phyloP scores from a whole-genome alignment of 2,113 vertebrate species.

The Pontoporia blainvillei region DNA sequence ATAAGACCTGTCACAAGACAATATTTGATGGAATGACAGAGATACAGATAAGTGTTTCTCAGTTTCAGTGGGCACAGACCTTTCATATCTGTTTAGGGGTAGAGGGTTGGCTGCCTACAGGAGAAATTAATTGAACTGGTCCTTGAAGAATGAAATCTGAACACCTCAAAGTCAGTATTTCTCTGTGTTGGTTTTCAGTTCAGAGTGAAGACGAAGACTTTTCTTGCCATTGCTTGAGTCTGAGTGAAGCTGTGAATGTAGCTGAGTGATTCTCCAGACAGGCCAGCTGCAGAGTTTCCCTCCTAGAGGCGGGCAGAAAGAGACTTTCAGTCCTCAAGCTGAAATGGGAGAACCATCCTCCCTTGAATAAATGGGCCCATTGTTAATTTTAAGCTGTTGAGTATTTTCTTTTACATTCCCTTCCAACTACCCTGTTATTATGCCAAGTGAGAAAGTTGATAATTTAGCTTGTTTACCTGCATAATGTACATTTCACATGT shows the following conservation, averaged over 20 bases:
- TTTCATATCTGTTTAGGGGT: background rate
- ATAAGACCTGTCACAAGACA: background rate
- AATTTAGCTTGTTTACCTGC: constrained; percentile 39
- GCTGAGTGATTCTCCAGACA: constrained; percentile 44
- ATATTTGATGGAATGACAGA: background rate
- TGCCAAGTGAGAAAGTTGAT: constrained; percentile 60
- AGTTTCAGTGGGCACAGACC: background rate
- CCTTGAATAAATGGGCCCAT: constrained; percentile 65
- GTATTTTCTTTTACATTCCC: constrained; percentile 62
- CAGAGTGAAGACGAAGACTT: background rate
- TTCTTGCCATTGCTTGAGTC: constrained; percentile 3
- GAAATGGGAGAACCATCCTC: constrained; percentile 51
- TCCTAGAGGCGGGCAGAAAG: constrained; percentile 25
- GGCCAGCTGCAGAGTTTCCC: constrained; percentile 36
- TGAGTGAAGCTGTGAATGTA: background rate
- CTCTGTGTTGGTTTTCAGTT: background rate
- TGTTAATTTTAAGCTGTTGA: constrained; percentile 59
- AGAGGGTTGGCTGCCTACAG: background rate
- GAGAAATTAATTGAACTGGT: background rate
- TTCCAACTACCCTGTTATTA: constrained; percentile 42
- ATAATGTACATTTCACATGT: constrained; percentile 51
- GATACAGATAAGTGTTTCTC: background rate
- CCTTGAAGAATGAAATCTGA: constrained; percentile 21
- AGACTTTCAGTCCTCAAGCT: background rate
- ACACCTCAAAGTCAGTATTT: background rate